A percentile compares a stretch with the other conserved stretches of the same genome.
Conservation (phyloP, 1,140 invertebrate species). For the roundworm (Caenorhabditis elegans) region DNA sequence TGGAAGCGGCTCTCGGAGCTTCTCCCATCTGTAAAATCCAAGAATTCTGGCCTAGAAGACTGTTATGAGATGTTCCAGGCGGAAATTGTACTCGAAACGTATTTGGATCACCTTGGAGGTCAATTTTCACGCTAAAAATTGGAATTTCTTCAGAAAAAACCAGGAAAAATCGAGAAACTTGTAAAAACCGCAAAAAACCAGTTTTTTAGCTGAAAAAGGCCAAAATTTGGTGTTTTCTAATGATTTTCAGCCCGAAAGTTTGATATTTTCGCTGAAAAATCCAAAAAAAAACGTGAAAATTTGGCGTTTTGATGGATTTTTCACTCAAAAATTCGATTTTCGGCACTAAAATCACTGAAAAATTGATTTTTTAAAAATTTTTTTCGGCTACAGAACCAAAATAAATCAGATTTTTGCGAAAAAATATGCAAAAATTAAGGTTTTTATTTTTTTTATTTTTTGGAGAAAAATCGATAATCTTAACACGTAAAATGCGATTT, state of each 20-base stretch:
- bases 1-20: slow-evolving; percentile 46
- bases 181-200: no score
- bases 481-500: background rate
- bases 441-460: no score
- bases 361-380: no score
- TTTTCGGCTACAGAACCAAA: no score
- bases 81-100: slow-evolving; percentile 41
- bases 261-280: background rate
- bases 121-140: background rate
- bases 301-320: no score
- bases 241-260: background rate
- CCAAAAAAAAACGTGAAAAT: no score
- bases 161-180: background rate
- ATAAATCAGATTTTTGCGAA: no score
- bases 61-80: slow-evolving; percentile 41
- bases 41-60: slow-evolving; percentile 42
- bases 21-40: slow-evolving; percentile 31
- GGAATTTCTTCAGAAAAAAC: background rate
- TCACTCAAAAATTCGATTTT: no score
- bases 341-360: no score
- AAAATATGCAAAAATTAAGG: no score
- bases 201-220: background rate
- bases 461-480: background rate
- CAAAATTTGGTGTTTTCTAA: no score
- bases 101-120: slow-evolving; percentile 42